Evolutionary conservation across 1,140 invertebrate genomes (phyloP), one percentile per base, ranked within the genome.

Genomic region (Drosophila carrolli): DNA sequence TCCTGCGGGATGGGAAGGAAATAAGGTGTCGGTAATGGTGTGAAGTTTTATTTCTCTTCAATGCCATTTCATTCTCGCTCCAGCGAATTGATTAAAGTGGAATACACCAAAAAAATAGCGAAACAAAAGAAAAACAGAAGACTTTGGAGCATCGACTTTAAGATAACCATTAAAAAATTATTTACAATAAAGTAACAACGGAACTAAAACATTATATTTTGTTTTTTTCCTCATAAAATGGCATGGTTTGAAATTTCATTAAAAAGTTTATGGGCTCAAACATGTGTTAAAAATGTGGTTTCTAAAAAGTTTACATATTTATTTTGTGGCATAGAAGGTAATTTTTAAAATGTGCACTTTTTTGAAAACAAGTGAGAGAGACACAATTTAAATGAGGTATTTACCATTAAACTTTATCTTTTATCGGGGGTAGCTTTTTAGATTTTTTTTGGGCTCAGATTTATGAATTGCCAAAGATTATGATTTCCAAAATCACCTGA

Each of bases 21-120:
- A 43, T 32, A 23, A 27, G 57, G 51, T 43, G 41, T 40, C 35
- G 23, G 66, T 43, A 80, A 80, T 88, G 74, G 84, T 84, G 84
- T 88, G 77, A 88, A 88, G 84, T 88, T 88, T 89, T 76, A 88
- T 80, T 89, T 88, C 73, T 56, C 84, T 78, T 89, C 67, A 82
- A 54, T 88, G 61, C 65, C 54, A 55, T 54, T 41, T 60, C 6
- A 46, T 27, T 38, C 11, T 68, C 72, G 51, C 62, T 65, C 44
- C 65, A 48, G 29, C 46, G 53, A 66, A 82, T 75, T 38, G 62
- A 56, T 65, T 59, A 13, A 75, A 70, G 48, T 48, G 66, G 58
- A 65, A 47, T 23, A 32, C 2, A 1, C 41, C 23, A 75, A 37
- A 76, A 56, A 50, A 38, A 62, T 38, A 59, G 41, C 14, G 11